Evolutionary conservation across 92 coral and sea anemone species (phyloP), one percentile per base, ranked within the genome.

Genomic region (Zoanthus sansibaricus): DNA sequence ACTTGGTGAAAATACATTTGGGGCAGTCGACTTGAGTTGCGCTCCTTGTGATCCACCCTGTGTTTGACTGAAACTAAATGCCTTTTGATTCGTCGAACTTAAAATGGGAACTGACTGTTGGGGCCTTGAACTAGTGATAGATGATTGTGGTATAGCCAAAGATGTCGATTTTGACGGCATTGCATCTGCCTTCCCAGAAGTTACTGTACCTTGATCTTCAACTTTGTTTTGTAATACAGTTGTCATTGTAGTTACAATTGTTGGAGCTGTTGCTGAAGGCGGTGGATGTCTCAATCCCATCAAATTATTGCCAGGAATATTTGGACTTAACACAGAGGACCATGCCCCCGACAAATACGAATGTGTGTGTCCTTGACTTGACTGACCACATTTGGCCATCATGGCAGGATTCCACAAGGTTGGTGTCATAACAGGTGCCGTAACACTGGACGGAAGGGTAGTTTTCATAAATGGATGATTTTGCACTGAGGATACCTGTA

Each of bases 201-300:
- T 71, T 8, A 21, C 13, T 11, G 75, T 47, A 80, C 75, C 66
- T 69, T 67, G 75, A 46, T 74, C 61, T 80, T 47, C 85, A 66
- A 69, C 45, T 66, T 49, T 80, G 75, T 66, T 48, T 80, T 66
- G 75, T 17, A 25, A 7, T 13, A 72, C 46, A n/a, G 45, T 16
- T 12, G 66, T 32, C 8, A 69, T 42, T 21, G 74, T 48, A 1
- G 85, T 12, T 11, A 80, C 85, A 46, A 80, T 80, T 47, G 85
- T 80, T 33, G 85, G 85, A 12, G 85, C 85, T 62, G 85, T 80
- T 5, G 85, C 85, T 64, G 85, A 64, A 48, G 85, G 85, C 14
- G 85, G 85, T n/a, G 85, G 85, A 37, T 80, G 85, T 66, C 85
- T 47, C 55, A 80, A 55, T 31, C 85, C 85, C 31, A 71, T 48